These are phyloP conservation scores for Sitobion miscanthi DNA, from an alignment of 1,140 invertebrate genomes.

Conservation along the genomic window DNA sequence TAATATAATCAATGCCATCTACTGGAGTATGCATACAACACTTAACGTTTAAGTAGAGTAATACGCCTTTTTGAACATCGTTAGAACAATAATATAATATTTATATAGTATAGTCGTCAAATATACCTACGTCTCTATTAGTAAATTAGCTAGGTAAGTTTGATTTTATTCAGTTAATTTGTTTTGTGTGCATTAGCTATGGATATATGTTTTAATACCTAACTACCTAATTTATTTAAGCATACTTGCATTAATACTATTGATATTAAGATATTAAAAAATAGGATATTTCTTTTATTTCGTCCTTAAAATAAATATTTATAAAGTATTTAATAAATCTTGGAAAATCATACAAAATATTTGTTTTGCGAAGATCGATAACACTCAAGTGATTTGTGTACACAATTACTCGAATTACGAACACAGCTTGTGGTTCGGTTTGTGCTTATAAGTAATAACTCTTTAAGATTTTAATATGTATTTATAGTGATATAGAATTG, in stretches of 20 bases:
- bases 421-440: not conserved
- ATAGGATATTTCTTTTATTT: not conserved
- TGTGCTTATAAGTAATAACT: no score
- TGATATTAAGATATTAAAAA: not conserved
- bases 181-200: no score
- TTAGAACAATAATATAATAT: not conserved
- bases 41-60: not conserved
- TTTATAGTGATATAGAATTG: not conserved
- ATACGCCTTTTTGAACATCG: not conserved
- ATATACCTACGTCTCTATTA: not conserved
- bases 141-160: no score
- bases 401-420: not conserved
- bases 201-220: no score
- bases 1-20: conserved; percentile 35
- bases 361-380: not conserved
- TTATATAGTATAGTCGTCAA: not conserved
- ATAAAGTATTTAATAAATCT: no score
- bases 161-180: no score
- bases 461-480: not conserved
- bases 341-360: not conserved
- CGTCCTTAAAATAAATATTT: no score
- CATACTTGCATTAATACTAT: not conserved
- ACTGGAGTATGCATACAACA: not conserved
- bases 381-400: not conserved
- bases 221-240: not conserved